Evolutionary conservation across 2,888 invertebrate species (phyloP), one percentile per base, ranked within the genome.

Genomic region (Orthosia gothica): DNA sequence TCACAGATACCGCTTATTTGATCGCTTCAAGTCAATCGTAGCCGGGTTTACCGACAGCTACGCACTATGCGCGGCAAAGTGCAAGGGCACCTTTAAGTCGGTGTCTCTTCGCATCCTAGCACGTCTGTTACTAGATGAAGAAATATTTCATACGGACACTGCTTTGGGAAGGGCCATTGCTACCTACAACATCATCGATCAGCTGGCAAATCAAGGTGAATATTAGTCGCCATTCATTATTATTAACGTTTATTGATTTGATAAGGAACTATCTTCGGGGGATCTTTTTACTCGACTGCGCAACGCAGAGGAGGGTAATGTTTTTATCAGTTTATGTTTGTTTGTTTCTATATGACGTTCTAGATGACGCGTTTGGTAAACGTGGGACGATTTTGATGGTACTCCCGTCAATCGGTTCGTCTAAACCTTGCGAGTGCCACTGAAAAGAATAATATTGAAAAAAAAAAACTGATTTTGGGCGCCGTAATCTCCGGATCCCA

Each of bases 21-120:
- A 50, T 0, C 64, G 64, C 0, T 64, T 64, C 18, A 32, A 11
- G 15, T 5, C 15, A 1, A 15, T 52, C 0, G 52, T 64, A 16
- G 32, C 52, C 2, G 64, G 64, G 1, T 64, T 64, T 15, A n/a
- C n/a, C 0, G 64, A 64, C 5, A 64, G 64, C n/a, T 64, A 64
- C 11, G 64, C 52, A 3, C 15, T 64, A 15, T 32, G 15, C 3
- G n/a, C 32, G n/a, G 52, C 15, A 0, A 20, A 16, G 15, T 64
- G 32, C 32, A 32, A 4, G 12, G 32, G 16, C 15, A 20, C 32
- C 3, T 15, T 64, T 2, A 32, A 52, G 9, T 52, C 50, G 0
- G n/a, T 64, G 9, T 32, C 52, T 4, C 64, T 64, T 15, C 32
- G 32, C 7, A 0, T 32, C 5, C 26, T 64, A 3, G 4, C 50